A percentile compares a stretch with the other conserved stretches of the same genome.
These are phyloP conservation scores for Smittia sp. DNA, from an alignment of 2,888 invertebrate genomes.

Conservation along the genomic window DNA sequence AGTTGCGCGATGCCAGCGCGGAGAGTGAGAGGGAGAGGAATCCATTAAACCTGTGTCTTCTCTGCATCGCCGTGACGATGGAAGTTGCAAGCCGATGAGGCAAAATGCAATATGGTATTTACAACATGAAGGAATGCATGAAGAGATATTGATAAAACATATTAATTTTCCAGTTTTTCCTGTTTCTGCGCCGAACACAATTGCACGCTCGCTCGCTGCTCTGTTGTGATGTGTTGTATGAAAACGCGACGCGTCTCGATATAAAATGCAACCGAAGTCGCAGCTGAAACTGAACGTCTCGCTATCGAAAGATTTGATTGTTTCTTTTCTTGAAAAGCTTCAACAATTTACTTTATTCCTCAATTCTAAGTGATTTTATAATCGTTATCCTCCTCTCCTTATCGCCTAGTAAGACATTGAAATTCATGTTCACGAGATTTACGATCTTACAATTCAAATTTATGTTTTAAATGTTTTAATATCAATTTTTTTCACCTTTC, in stretches of 20 bases:
- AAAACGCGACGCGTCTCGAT: neutral
- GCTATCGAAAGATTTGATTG: neutral
- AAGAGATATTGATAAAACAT: conserved; percentile 42
- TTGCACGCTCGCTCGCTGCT: neutral
- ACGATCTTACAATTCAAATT: neutral
- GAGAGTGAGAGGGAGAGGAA: too few relatives aligned
- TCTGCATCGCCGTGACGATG: neutral
- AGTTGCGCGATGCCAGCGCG: neutral
- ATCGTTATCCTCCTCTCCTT: neutral
- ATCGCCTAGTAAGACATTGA: conserved; percentile 5
- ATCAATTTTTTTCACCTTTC: neutral
- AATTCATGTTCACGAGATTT: neutral
- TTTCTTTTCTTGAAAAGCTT: conserved; percentile 27
- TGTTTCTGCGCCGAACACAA: conserved; percentile 1
- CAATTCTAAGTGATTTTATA: neutral
- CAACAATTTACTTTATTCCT: conserved; percentile 10
- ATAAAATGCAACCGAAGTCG: too few relatives aligned
- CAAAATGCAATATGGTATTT: conserved; percentile 41
- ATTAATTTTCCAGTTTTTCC: conserved; percentile 41
- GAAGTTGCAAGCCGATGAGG: neutral
- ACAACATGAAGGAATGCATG: conserved; percentile 41
- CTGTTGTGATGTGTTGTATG: conserved; percentile 4
- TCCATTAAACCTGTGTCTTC: conserved; percentile 39
- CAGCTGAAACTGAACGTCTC: neutral
- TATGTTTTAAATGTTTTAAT: neutral